A percentile compares a stretch with the other conserved stretches of the same genome.
These are phyloP conservation scores for Campoletis sonorensis DNA, from an alignment of 1,140 invertebrate species.

Conservation along the genomic window DNA sequence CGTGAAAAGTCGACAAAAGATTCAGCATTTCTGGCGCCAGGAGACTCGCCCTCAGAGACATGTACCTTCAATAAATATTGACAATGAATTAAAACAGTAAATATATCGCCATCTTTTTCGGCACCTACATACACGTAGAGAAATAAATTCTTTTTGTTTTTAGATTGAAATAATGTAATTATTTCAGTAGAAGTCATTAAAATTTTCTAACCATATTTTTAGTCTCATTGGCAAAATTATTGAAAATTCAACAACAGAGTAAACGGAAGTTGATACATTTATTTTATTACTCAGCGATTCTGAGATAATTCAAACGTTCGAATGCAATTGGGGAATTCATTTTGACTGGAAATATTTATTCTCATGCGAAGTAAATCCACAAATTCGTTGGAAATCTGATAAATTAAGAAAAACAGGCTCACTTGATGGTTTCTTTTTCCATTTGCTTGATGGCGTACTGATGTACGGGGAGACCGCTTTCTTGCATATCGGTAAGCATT, in stretches of 20 bases:
- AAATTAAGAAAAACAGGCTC: conserved; percentile 55
- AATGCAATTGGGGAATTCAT: too few relatives aligned
- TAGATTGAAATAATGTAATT: conserved; percentile 60
- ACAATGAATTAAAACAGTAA: conserved; percentile 12
- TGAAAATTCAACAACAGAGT: too few relatives aligned
- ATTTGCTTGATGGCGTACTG: conserved; percentile 78
- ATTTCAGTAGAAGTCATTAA: not conserved
- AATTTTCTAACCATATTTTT: not conserved
- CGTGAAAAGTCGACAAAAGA: conserved; percentile 85
- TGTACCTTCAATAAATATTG: conserved; percentile 76
- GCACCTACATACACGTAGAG: too few relatives aligned
- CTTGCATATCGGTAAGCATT: conserved; percentile 81
- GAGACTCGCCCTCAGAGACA: conserved; percentile 83
- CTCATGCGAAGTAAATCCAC: too few relatives aligned
- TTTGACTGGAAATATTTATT: too few relatives aligned
- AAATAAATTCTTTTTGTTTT: conserved; percentile 32
- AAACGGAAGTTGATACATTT: too few relatives aligned
- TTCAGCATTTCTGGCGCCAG: conserved; percentile 84
- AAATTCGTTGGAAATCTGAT: conserved; percentile 1
- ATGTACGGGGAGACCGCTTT: conserved; percentile 54
- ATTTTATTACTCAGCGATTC: too few relatives aligned
- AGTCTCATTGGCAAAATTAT: not conserved
- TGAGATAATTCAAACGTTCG: too few relatives aligned
- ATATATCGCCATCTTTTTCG: not conserved
- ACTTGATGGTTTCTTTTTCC: conserved; percentile 80